Base-by-base conservation (phyloP, 1,140 invertebrate species). In the Melitaea cinxia region DNA sequence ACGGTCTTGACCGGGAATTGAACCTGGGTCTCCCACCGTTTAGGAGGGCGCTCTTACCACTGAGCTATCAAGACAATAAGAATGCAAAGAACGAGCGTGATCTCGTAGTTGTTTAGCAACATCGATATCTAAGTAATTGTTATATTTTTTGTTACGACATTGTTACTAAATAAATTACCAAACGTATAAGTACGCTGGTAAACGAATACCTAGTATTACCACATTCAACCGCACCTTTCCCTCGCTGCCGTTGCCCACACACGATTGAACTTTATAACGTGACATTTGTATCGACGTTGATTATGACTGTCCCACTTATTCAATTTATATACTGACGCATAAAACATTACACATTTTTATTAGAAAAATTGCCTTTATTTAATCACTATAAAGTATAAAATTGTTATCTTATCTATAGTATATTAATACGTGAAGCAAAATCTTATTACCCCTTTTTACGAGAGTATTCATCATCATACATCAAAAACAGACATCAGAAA, bases 61-160 rank as follows among this genome's bases (percentile, higher is more conserved):
- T 91, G 71, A 91, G 91, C 89, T 91, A 91, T 88, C 89, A 90
- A 91, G 89, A 91, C 91, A 87, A 84, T 78, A 17, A 72, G 78
- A 85, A 87, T 85, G 77, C 75, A 49, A 63, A 63, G 28, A 21
- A 14, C 33, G 30, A 45, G 42, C 26, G 30, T 7, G 24, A 19
- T 17, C 42, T 45, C 2, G 10, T 19, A 23, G 10, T 39, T 39
- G 37, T 45, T 45, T 45, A 45, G 42, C 21, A 47, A 47, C 19
- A 21, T 19, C 42, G 7, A 17, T 23, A 47, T 47, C 9, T 47
- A 47, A 47, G 17, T 47, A 47, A 47, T 23, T 47, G 42, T 47
- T 12, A 23, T 9, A 47, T 23, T 47, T 47, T 47, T 47, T 47
- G n/a, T 23, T 19, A 21, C 12, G 42, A 21, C 42, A 39, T 39